A percentile compares a stretch with the other conserved stretches of the same genome.
phyloP scores from a whole-genome alignment of 1,140 invertebrate species.

The Andrena cerasifolii region DNA sequence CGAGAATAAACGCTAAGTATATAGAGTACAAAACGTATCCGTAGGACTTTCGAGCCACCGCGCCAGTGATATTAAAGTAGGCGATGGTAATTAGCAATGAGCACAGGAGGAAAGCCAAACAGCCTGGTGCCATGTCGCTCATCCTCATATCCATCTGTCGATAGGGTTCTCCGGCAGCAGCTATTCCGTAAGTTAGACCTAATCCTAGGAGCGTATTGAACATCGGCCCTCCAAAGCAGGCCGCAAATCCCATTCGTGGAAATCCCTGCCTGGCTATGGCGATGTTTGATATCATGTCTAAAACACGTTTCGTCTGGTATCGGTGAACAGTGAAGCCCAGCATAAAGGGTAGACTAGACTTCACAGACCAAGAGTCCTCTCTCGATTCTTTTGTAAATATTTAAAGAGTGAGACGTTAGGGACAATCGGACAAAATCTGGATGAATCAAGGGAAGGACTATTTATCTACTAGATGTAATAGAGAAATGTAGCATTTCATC shows the following conservation, averaged over 20 bases:
- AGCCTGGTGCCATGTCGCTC: slow-evolving; percentile 78
- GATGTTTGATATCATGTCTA: slow-evolving; percentile 87
- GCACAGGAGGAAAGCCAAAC: slow-evolving; percentile 74
- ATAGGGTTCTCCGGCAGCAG: slow-evolving; percentile 53
- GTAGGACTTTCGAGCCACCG: slow-evolving; percentile 72
- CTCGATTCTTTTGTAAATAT: too few relatives aligned
- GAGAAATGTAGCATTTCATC: too few relatives aligned
- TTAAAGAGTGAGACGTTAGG: too few relatives aligned
- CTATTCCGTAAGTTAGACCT: slow-evolving; percentile 74
- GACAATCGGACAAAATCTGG: too few relatives aligned
- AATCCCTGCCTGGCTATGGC: slow-evolving; percentile 86
- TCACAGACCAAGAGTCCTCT: too few relatives aligned
- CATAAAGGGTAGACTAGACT: neutral
- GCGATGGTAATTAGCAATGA: slow-evolving; percentile 71
- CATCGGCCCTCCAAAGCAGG: slow-evolving; percentile 88
- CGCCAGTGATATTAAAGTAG: slow-evolving; percentile 73
- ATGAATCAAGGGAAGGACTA: too few relatives aligned
- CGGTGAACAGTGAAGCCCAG: neutral
- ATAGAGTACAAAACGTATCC: slow-evolving; percentile 73
- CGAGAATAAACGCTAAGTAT: slow-evolving; percentile 76
- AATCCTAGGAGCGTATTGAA: slow-evolving; percentile 84
- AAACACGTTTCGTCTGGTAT: slow-evolving; percentile 34
- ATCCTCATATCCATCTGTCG: slow-evolving; percentile 70
- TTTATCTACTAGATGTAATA: too few relatives aligned
- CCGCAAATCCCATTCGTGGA: slow-evolving; percentile 87